Evolutionary conservation across 1,140 invertebrate species (phyloP).

Genomic region (Zaprionus africanus): DNA sequence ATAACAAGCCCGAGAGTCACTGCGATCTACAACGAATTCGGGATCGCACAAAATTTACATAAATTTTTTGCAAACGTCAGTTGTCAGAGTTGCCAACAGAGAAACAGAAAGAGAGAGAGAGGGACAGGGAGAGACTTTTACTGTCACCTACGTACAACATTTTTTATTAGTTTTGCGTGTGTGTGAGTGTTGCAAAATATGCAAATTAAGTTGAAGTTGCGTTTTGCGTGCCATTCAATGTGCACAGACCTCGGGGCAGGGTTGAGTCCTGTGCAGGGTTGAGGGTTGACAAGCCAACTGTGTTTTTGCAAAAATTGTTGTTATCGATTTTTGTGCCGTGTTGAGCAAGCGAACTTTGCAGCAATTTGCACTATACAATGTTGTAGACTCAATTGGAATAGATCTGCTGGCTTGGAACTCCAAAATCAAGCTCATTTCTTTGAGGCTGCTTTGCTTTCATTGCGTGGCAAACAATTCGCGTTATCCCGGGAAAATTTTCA

Average conservation of each 20-base stretch:
- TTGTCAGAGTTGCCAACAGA: conserved; percentile 1
- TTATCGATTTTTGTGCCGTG: conserved; percentile 44
- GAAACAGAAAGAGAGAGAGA: too few relatives aligned
- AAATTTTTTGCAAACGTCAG: conserved; percentile 49
- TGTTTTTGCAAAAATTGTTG: conserved; percentile 44
- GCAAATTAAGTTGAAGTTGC: conserved; percentile 80
- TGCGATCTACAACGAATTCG: conserved; percentile 24
- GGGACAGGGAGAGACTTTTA: neutral
- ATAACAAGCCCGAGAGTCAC: conserved; percentile 62
- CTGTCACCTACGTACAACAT: conserved; percentile 61
- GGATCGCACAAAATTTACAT: conserved; percentile 67
- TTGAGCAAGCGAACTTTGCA: neutral
- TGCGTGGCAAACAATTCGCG: conserved; percentile 27
- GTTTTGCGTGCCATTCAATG: conserved; percentile 49
- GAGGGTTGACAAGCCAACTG: conserved; percentile 65
- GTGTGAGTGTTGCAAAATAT: conserved; percentile 65
- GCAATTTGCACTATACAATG: conserved; percentile 4
- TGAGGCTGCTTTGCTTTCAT: conserved; percentile 23
- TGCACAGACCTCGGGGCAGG: neutral
- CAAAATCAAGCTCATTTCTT: neutral
- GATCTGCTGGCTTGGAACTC: neutral
- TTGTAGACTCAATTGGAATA: too few relatives aligned
- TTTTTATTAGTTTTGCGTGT: conserved; percentile 77
- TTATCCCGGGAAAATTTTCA: conserved; percentile 60
- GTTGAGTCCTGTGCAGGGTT: conserved; percentile 38